phyloP scores from a whole-genome alignment of 64 coral and sea anemone species.

The Hydrozoanthus tunicans region DNA sequence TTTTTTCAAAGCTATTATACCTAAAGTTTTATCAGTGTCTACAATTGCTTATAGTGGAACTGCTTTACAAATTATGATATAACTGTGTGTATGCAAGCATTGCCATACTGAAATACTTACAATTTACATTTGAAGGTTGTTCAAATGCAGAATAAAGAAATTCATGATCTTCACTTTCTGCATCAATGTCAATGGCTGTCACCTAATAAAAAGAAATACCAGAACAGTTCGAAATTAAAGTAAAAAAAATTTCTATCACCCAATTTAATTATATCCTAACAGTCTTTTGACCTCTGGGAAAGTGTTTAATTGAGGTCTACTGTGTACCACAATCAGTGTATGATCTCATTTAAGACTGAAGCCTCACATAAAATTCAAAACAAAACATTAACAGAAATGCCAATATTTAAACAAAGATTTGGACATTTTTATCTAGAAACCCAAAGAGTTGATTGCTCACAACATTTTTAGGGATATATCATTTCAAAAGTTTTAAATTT shows the following conservation, averaged over 20 bases:
- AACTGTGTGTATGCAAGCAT: too few relatives aligned
- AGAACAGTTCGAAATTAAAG: not conserved
- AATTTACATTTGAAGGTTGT: not conserved
- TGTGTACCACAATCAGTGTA: not conserved
- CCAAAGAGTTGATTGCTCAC: too few relatives aligned
- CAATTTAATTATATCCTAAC: not conserved
- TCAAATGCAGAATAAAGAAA: not conserved
- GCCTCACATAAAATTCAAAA: not conserved
- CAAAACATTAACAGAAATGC: not conserved
- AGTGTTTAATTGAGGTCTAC: not conserved
- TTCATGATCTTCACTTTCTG: not conserved
- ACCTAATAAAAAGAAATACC: constrained; percentile 9
- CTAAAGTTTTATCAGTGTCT: too few relatives aligned
- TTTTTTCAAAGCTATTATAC: too few relatives aligned
- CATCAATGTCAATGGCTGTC: not conserved
- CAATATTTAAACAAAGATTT: too few relatives aligned
- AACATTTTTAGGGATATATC: too few relatives aligned
- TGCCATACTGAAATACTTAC: not conserved
- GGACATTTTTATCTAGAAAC: too few relatives aligned
- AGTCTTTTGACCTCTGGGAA: not conserved
- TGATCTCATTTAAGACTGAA: not conserved
- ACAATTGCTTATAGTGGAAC: not conserved
- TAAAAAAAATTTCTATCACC: not conserved
- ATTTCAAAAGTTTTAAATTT: too few relatives aligned
- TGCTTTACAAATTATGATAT: too few relatives aligned